Base-by-base conservation (phyloP, 2,113 vertebrate genomes). In the Elephas maximus region DNA sequence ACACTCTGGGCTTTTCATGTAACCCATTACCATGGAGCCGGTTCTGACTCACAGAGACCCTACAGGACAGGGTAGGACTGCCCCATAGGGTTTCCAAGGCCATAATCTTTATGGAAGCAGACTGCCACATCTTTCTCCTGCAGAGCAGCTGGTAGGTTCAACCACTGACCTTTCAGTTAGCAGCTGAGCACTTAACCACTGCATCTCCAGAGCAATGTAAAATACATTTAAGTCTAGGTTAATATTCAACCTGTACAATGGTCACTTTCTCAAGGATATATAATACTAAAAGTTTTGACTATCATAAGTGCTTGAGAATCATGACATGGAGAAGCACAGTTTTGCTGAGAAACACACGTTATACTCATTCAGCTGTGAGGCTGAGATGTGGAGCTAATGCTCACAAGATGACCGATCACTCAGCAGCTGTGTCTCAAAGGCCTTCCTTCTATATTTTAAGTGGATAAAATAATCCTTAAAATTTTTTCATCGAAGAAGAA, bases 401-500 rank as follows among this genome's bases (percentile, higher is more conserved):
- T 37, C 37, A 45, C 26, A 33, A 86, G 26, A 83, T 30, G 71
- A 33, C 23, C 77, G 63, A n/a, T 0, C 57, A 57, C 45, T 79
- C 33, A 82, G 73, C 12, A 60, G 28, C 37, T 69, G 11, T 45
- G 77, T 44, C 62, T 79, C 69, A 69, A 10, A 92, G 8, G 11
- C 23, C 37, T 53, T 82, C 23, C 33, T 62, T 78, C 10, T 78
- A 5, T 44, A n/a, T 90, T 83, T 69, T 71, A 44, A 96, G 65
- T 51, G 44, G 76, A 65, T 71, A 57, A 88, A 89, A 44, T 57
- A 80, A 91, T 33, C 87, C 48, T 71, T 60, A 90, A 77, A 45
- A 20, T n/a, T 24, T 85, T 88, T 97, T 11, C 83, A 96, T 97
- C 95, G 95, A 98, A 98, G 94, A 98, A 94, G 91, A 97, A 96